Conservation (phyloP, 1,140 invertebrate genomes). For the Antheraea pernyi region DNA sequence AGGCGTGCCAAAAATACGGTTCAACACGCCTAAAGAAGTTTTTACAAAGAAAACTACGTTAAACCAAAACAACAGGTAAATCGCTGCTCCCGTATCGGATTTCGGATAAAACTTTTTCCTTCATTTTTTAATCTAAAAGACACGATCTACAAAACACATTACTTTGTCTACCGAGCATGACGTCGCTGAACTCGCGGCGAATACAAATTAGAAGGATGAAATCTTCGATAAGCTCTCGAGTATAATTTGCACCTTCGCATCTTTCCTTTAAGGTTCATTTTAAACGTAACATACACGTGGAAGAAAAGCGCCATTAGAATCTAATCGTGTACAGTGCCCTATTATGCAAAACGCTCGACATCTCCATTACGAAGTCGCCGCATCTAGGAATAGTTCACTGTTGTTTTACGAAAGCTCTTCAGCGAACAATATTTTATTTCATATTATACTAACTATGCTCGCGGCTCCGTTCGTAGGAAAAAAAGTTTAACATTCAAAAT, state of each 20-base stretch:
- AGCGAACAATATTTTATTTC: background rate
- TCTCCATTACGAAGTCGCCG: slow-evolving; percentile 46
- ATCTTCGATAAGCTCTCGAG: slow-evolving; percentile 19
- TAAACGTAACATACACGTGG: slow-evolving; percentile 20
- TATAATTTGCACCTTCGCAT: slow-evolving; percentile 22
- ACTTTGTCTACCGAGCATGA: slow-evolving; percentile 62
- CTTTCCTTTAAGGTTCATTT: slow-evolving; percentile 18
- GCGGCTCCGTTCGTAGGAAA: no score
- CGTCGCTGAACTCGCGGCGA: slow-evolving; percentile 45
- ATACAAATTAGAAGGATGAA: slow-evolving; percentile 56
- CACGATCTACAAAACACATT: slow-evolving; percentile 50
- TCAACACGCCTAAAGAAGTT: no score
- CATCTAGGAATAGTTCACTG: slow-evolving; percentile 14
- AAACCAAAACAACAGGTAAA: background rate
- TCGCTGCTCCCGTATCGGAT: background rate
- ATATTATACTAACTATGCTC: background rate
- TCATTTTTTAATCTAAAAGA: slow-evolving; percentile 42
- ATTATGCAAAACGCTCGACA: slow-evolving; percentile 60
- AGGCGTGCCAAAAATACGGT: no score
- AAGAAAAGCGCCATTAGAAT: slow-evolving; percentile 64
- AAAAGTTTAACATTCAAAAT: no score
- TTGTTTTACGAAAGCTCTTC: background rate
- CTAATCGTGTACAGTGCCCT: slow-evolving; percentile 64
- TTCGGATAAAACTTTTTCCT: background rate
- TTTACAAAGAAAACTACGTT: no score